Evolutionary conservation across 2,888 invertebrate species (phyloP), one percentile per base, ranked within the genome.

Genomic region (Eupeodes latifasciatus): DNA sequence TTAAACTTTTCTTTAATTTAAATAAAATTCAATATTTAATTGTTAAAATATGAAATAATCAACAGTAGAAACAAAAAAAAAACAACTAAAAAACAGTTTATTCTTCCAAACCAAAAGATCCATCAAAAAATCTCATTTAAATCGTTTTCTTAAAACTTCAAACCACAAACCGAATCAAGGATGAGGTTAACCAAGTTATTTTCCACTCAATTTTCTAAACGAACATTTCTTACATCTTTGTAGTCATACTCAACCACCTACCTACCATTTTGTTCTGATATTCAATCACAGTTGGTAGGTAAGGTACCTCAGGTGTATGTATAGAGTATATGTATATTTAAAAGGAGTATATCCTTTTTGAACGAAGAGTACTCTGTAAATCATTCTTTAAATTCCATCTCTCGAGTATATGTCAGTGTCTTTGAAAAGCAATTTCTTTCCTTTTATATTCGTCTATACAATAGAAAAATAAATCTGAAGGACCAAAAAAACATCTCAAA

Each of bases 351-450:
- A 14, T 53, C 16, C 16, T 36, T 53, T 34, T 12, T n/a, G 49
- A 67, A 27, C 2, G 27, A 27, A 27, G 27, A 36, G 34, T 51
- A 51, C 51, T 53, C 40, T 55, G 12, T 55, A 69, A 71, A 71
- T 71, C 40, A 55, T 71, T 69, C 53, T 53, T 36, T n/a, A n/a
- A 4, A 64, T 9, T 71, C 55, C 55, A 55, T 55, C 40, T 55
- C 10, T 55, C 10, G 36, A 51, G 49, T 14, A 27, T n/a, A 72
- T 57, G 57, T 44, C 10, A 57, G n/a, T 47, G 72, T 14, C 47
- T 72, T 72, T 57, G 27, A 49, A 72, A 59, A 59, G 72, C 59
- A 72, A 47, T 49, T 72, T 72, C 47, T 59, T 57, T 34, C 9
- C 40, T 19, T 40, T 34, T 27, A 27, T 27, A 67, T 44, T 40